phyloP scores from a whole-genome alignment of 2,888 invertebrate species.

The Gandaritis pyraliata region DNA sequence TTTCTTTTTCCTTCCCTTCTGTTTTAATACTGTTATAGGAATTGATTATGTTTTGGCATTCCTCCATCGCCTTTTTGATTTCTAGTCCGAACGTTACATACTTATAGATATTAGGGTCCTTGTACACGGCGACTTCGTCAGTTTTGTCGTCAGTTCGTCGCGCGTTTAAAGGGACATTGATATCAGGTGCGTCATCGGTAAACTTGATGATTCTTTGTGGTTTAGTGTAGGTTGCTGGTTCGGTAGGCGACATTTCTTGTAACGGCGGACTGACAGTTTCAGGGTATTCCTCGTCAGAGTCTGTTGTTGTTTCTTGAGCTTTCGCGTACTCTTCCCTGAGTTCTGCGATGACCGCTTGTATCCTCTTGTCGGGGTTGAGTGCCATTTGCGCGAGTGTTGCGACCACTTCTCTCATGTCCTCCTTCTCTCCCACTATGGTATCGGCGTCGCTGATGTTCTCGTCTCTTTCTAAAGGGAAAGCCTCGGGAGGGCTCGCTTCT shows the following conservation, averaged over 20 bases:
- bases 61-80: slow-evolving; percentile 79
- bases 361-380: slow-evolving; percentile 21
- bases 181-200: slow-evolving; percentile 55
- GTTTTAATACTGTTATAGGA: slow-evolving; percentile 67
- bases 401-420: slow-evolving; percentile 53
- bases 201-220: slow-evolving; percentile 68
- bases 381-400: slow-evolving; percentile 35
- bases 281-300: slow-evolving; percentile 54
- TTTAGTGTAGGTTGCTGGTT: slow-evolving; percentile 60
- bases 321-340: slow-evolving; percentile 18
- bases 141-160: slow-evolving; percentile 50
- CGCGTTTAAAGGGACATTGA: slow-evolving; percentile 65
- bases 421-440: slow-evolving; percentile 67
- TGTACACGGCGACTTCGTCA: slow-evolving; percentile 43
- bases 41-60: slow-evolving; percentile 77
- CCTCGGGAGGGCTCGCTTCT: slow-evolving; percentile 69
- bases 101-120: slow-evolving; percentile 68
- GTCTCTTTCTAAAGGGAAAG: slow-evolving; percentile 68
- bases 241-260: slow-evolving; percentile 74
- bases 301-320: background rate
- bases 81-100: slow-evolving; percentile 74
- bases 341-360: slow-evolving; percentile 18
- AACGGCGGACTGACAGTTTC: slow-evolving; percentile 76
- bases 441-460: slow-evolving; percentile 67
- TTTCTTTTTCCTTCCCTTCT: slow-evolving; percentile 50